A percentile compares a stretch with the other conserved stretches of the same genome.
These are phyloP conservation scores for Jaculus jaculus DNA, from an alignment of 2,113 vertebrate species.

Conservation along the genomic window DNA sequence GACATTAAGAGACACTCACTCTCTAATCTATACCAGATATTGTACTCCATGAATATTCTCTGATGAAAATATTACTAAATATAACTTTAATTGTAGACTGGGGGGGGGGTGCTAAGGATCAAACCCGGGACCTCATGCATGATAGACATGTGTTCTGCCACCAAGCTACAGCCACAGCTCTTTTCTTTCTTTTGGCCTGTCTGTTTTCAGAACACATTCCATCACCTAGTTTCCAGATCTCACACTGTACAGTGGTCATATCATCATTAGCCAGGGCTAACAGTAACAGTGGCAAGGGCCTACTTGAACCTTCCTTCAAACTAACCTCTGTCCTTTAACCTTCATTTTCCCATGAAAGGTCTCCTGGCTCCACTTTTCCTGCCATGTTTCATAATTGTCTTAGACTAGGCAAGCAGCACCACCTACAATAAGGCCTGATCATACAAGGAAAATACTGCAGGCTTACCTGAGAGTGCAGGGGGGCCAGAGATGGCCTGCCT, in stretches of 20 bases:
- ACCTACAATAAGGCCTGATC: not conserved
- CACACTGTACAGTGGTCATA: not conserved
- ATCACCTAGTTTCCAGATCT: not conserved
- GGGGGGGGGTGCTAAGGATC: not conserved
- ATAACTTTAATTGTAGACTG: not conserved
- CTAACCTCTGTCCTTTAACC: not conserved
- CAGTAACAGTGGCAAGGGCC: not conserved
- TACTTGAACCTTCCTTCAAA: not conserved
- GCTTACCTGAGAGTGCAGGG: too few species aligned
- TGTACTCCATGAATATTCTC: conserved; percentile 3
- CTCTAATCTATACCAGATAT: not conserved
- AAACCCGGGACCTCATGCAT: not conserved
- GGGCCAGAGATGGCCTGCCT: not conserved
- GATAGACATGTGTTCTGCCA: not conserved
- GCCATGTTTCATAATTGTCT: too few species aligned
- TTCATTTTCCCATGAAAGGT: not conserved
- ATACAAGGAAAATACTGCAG: not conserved
- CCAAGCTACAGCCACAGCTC: not conserved
- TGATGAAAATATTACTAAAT: conserved; percentile 51
- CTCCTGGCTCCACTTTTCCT: not conserved
- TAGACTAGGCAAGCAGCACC: too few species aligned
- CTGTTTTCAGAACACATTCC: not conserved
- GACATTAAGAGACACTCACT: not conserved
- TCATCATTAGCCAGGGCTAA: not conserved
- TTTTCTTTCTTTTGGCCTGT: not conserved